Base-by-base conservation (phyloP, 2,888 invertebrate species). In the Cyclophora albipunctata region DNA sequence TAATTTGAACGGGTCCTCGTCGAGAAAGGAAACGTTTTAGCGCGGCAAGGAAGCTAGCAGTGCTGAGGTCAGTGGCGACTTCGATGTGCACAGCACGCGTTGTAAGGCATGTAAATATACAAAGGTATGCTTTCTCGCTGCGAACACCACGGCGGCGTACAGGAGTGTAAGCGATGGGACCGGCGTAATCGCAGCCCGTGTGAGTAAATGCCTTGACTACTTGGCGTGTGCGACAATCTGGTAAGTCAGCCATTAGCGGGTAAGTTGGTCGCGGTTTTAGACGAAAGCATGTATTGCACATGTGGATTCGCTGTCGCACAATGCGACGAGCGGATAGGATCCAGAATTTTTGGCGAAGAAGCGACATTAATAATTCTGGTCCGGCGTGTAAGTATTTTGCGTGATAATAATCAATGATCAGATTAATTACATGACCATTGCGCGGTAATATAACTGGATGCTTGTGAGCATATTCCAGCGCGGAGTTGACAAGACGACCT, bases 21-120 rank as follows among this genome's bases (percentile, higher is more conserved):
- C 68, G 50, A 0, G 69, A 58, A 1, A 69, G 46, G 41, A 75
- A 73, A 6, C 70, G 53, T 6, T 64, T 54, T 1, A 72, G 55
- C 0, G 69, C 62, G 0, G 60, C 58, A 3, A 73, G 7, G 46
- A 73, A 71, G 0, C 61, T 54, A 3, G 63, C 59, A 0, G 63
- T 57, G 2, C 62, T 54, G 1, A 69, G 47, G 7, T 60, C 60
- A 1, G 55, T 52, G 4, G 58, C 65, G 1, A 34, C 61, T 20
- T 54, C 54, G 20, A 49, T 46, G n/a, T 49, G 51, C 3, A 48
- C 35, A 6, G 47, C 49, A 5, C 49, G 46, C 35, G 48, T 50
- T 5, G 46, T 44, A 34, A 50, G 3, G 42, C 51, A 45, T 20
- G 42, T 51, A 43, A 66, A 66, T 3, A 67, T 6, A 37, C 60